Percentiles rank a stretch among this genome's conserved stretches.
Evolutionary conservation across 92 coral and sea anemone genomes (phyloP).

Genomic region (Phenganax subtilis): DNA sequence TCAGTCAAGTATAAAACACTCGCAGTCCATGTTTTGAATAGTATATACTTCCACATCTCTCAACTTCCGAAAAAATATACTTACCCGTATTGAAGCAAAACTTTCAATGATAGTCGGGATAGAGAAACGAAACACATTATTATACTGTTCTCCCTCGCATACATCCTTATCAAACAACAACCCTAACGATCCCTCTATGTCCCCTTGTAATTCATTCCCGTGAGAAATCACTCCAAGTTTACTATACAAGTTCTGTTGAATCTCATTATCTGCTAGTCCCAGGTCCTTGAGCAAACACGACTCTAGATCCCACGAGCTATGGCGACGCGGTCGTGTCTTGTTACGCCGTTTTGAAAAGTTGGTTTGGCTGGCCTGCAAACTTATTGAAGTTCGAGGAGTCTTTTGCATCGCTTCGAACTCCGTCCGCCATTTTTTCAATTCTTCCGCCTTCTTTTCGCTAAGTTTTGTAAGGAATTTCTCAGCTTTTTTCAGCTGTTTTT

Average conservation of each 20-base stretch:
- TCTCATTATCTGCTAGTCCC: constrained; percentile 33
- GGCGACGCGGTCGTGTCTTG: constrained; percentile 22
- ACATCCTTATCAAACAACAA: constrained; percentile 16
- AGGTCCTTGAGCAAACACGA: constrained; percentile 38
- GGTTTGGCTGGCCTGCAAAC: neutral
- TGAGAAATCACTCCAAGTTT: constrained; percentile 33
- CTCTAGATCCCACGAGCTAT: constrained; percentile 37
- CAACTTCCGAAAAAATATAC: neutral
- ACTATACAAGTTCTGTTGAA: constrained; percentile 18
- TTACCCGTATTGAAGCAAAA: constrained; percentile 31
- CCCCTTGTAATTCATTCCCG: neutral
- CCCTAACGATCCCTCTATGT: neutral
- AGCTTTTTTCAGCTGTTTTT: constrained; percentile 60
- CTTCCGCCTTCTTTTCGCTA: constrained; percentile 56
- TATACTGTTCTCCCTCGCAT: neutral
- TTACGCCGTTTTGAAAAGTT: neutral
- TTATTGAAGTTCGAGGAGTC: neutral
- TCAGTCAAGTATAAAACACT: too few relatives aligned
- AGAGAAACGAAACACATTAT: constrained; percentile 4
- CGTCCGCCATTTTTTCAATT: constrained; percentile 61
- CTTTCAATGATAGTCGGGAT: constrained; percentile 37
- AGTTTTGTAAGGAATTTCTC: constrained; percentile 63
- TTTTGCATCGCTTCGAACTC: constrained; percentile 57
- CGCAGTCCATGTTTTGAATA: too few relatives aligned
- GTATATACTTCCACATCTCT: too few relatives aligned